Evolutionary conservation across 1,140 invertebrate species (phyloP).

Genomic region (Pteromalus puparum): DNA sequence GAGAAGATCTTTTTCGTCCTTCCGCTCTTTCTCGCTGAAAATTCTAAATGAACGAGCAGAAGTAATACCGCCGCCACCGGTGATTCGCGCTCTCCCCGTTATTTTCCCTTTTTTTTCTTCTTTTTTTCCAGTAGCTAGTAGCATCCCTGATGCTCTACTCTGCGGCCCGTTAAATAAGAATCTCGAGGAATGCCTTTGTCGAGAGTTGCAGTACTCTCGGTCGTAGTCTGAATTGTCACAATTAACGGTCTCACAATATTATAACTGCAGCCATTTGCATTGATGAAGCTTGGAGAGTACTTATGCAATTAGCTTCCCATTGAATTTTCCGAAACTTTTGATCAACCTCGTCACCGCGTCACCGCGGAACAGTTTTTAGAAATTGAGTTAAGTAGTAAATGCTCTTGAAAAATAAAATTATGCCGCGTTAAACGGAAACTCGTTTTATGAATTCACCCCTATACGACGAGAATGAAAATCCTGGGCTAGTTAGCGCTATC

Average conservation of each 20-base stretch:
- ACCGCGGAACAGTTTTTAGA: background rate
- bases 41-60: conserved; percentile 39
- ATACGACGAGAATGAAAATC: background rate
- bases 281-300: background rate
- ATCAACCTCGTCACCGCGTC: background rate
- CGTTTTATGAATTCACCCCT: background rate
- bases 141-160: background rate
- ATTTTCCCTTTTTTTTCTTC: background rate
- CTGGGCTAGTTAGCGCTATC: background rate
- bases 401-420: too few relatives aligned
- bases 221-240: conserved; percentile 31
- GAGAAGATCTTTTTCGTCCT: conserved; percentile 15
- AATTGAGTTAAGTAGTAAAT: background rate
- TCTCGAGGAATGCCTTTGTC: background rate
- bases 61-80: conserved; percentile 5
- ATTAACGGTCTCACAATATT: conserved; percentile 7
- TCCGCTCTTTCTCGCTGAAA: background rate
- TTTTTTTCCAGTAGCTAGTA: background rate
- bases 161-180: conserved; percentile 21
- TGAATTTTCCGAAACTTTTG: conserved; percentile 1
- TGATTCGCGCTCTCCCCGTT: background rate
- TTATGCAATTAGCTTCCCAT: conserved; percentile 12
- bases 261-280: conserved; percentile 29
- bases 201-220: background rate
- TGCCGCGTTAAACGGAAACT: too few relatives aligned